phyloP scores from a whole-genome alignment of 2,888 invertebrate genomes.

The Pollenia angustigena region DNA sequence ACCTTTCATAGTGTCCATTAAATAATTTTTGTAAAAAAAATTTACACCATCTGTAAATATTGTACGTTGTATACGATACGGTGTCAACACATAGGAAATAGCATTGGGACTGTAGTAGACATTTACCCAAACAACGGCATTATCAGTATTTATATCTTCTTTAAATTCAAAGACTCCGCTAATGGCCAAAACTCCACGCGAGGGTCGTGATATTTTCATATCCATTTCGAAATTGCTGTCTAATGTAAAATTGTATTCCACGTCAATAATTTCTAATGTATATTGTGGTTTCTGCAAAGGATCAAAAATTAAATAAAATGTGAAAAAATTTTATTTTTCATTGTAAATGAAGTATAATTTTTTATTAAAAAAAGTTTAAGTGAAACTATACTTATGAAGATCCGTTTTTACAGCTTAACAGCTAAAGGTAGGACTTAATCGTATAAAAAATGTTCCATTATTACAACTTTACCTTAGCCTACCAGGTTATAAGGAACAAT shows the following conservation, averaged over 20 bases:
- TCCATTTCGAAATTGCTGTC: not conserved
- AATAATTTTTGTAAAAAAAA: slow-evolving; percentile 14
- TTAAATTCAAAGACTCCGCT: slow-evolving; percentile 27
- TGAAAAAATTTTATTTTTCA: too few species aligned
- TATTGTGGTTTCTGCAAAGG: slow-evolving; percentile 7
- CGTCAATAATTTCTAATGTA: slow-evolving; percentile 22
- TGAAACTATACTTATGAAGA: not conserved
- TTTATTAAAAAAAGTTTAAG: not conserved
- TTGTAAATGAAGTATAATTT: not conserved
- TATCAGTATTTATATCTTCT: slow-evolving; percentile 32
- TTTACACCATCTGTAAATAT: slow-evolving; percentile 3
- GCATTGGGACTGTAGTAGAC: slow-evolving; percentile 48
- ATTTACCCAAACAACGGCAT: not conserved
- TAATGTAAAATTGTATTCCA: slow-evolving; percentile 30
- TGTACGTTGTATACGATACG: slow-evolving; percentile 14
- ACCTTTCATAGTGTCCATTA: slow-evolving; percentile 2
- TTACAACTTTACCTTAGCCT: too few species aligned
- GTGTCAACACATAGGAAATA: slow-evolving; percentile 22
- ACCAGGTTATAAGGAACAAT: too few species aligned
- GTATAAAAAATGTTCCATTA: too few species aligned
- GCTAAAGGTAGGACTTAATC: too few species aligned
- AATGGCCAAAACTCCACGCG: slow-evolving; percentile 19
- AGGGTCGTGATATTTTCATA: not conserved
- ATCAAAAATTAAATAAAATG: not conserved
- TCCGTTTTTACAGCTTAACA: too few species aligned